Evolutionary conservation across 2,888 invertebrate genomes (phyloP), one percentile per base, ranked within the genome.

Genomic region (Tupiocoris notatus): DNA sequence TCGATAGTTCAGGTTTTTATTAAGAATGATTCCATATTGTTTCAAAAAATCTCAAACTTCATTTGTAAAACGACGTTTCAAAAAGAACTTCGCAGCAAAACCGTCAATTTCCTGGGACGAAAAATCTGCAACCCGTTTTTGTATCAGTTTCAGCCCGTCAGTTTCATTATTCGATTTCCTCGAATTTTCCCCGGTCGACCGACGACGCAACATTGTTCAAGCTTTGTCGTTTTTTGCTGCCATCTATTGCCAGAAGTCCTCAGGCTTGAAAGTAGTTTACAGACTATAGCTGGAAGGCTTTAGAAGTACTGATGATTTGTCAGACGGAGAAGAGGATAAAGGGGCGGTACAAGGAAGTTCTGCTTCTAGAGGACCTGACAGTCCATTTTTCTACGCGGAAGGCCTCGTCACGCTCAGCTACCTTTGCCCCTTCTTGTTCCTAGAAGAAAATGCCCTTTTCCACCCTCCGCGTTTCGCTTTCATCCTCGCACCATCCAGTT

Each of bases 401-500:
- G 54, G 63, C 21, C 67, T 21, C 57, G 57, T 21, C 57, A 67
- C 23, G 22, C 65, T 67, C 57, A 67, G 54, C 57, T 18, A 9
- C 39, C 39, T 39, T 39, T 22, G 6, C 22, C 22, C 1, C 22
- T 9, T 22, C 39, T 39, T 39, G 6, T n/a, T 39, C 39, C 39
- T 12, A 12, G 39, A 39, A 39, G 39, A 39, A 39, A 39, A 39
- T 39, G 39, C 39, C 39, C 39, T 39, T 39, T 39, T 39, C 12
- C 12, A 39, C 39, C 12, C 39, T n/a, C 22, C 61, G 12, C 17
- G 25, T 20, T 70, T 73, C 39, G 62, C 73, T 62, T 73, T 62
- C 54, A 73, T 62, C 61, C 73, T 59, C 58, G 73, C 23, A 39
- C 73, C 62, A 57, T 54, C 56, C 61, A 18, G 21, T 23, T 59